Evolutionary conservation across 37 sponge, comb jelly and placozoan species (phyloP), one percentile per base, ranked within the genome.

Genomic region (Axinella damicornis): DNA sequence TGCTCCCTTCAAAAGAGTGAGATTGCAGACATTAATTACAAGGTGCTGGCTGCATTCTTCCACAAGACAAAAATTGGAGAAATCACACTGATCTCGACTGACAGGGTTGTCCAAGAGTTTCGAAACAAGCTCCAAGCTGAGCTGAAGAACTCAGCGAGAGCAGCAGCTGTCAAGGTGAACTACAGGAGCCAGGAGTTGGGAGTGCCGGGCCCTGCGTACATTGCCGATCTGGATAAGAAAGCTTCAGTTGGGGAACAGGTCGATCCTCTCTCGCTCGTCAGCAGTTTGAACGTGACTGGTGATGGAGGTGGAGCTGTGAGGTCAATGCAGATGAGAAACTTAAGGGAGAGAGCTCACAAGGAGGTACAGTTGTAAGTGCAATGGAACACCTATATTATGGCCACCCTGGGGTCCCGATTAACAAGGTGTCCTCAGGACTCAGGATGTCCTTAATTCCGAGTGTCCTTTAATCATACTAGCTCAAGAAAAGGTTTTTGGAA

Each of bases 51-150:
- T 33, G 33, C 53, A 21, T 58, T 64, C 16, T 38, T 85, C 2
- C 77, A 33, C 17, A 52, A 67, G 35, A 20, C 56, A 55, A 73
- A 62, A 17, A 20, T 65, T 18, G 2, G 53, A 4, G 76, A 67
- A 55, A 22, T 85, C 35, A 85, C 85, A 18, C 36, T 85, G 2
- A 40, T 85, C 55, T 85, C 85, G 12, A 66, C 53, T 28, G 66
- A 74, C 33, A 37, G 38, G 17, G 12, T 60, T 13, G 63, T 83
- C 19, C 34, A 73, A 33, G 65, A 63, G 35, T 74, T 83, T 53
- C 30, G 34, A 25, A 36, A 74, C 22, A 73, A 54, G 21, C 46
- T 83, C 20, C 30, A 28, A 17, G 53, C 38, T 40, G 84, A 73
- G 36, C 5, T 83, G 13, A 74, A 73, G 31, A 39, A 65, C 6